Evolutionary conservation across 2,888 invertebrate genomes (phyloP).

Genomic region (Mimumesa dahlbomi): DNA sequence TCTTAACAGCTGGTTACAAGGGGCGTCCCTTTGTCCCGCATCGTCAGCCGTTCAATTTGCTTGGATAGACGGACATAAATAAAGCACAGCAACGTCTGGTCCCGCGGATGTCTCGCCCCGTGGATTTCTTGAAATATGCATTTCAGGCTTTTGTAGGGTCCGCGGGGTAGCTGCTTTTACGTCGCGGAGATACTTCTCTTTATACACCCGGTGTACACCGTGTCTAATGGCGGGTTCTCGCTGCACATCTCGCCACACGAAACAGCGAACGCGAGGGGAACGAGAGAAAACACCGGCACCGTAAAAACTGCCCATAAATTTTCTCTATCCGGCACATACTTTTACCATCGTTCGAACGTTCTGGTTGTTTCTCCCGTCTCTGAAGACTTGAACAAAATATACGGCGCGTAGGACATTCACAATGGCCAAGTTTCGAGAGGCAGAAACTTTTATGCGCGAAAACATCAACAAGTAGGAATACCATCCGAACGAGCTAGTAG

Average conservation of each 20-base stretch:
- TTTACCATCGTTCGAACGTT: slow-evolving; percentile 32
- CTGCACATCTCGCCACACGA: slow-evolving; percentile 25
- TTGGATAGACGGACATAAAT: too few relatives aligned
- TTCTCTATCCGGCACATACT: slow-evolving; percentile 32
- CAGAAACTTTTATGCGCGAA: too few relatives aligned
- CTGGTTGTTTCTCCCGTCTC: slow-evolving; percentile 1
- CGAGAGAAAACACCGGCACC: slow-evolving; percentile 30
- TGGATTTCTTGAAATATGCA: slow-evolving; percentile 66
- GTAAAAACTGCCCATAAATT: slow-evolving; percentile 52
- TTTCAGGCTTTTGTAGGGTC: slow-evolving; percentile 53
- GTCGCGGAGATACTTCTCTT: slow-evolving; percentile 46
- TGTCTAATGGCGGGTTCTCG: slow-evolving; percentile 51
- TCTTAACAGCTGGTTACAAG: too few relatives aligned
- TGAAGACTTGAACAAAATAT: too few relatives aligned
- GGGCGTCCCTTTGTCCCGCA: too few relatives aligned
- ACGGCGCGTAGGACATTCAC: too few relatives aligned
- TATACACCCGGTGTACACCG: slow-evolving; percentile 33
- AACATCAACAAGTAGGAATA: too few relatives aligned
- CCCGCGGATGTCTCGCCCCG: slow-evolving; percentile 36
- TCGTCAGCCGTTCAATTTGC: too few relatives aligned
- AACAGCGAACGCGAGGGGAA: slow-evolving; percentile 14
- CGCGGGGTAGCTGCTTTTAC: slow-evolving; percentile 54
- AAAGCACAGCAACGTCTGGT: too few relatives aligned
- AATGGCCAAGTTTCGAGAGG: too few relatives aligned
- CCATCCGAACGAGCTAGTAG: not conserved